Conservation (phyloP, 2,113 vertebrate genomes). For the Burhinus oedicnemus region DNA sequence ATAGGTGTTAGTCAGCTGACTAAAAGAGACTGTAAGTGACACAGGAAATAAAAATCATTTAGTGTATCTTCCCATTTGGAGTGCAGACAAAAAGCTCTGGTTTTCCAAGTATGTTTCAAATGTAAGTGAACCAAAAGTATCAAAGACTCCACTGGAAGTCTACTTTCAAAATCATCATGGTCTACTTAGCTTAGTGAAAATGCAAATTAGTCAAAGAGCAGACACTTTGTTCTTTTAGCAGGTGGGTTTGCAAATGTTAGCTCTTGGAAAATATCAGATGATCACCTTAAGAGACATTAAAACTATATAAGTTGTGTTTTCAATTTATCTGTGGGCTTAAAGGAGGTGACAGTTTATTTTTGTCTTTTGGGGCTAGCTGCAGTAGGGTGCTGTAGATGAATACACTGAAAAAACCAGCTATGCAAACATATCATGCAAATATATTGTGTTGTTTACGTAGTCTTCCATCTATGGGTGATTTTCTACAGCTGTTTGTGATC, state of each 20-base stretch:
- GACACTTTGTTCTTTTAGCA: not conserved
- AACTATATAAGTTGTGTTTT: not conserved
- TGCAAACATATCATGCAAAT: not conserved
- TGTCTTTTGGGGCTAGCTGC: not conserved
- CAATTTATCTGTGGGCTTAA: not conserved
- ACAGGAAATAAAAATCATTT: not conserved
- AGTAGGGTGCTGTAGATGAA: not conserved
- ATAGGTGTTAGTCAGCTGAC: not conserved
- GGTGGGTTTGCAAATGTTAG: not conserved
- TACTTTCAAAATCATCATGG: not conserved
- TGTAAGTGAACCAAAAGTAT: not conserved
- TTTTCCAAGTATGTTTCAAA: not conserved
- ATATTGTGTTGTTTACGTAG: not conserved
- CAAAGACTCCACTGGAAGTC: not conserved
- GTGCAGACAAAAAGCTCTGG: not conserved
- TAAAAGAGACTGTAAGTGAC: not conserved
- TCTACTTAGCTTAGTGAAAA: not conserved
- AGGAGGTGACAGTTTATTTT: not conserved
- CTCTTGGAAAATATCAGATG: not conserved
- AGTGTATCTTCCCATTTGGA: not conserved
- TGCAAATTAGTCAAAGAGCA: not conserved
- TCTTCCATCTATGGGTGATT: not conserved
- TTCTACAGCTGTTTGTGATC: not conserved
- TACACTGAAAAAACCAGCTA: not conserved
- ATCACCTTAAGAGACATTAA: not conserved